These are phyloP conservation scores for Cheilinus undulatus DNA, from an alignment of 2,113 vertebrate genomes.

Conservation along the genomic window DNA sequence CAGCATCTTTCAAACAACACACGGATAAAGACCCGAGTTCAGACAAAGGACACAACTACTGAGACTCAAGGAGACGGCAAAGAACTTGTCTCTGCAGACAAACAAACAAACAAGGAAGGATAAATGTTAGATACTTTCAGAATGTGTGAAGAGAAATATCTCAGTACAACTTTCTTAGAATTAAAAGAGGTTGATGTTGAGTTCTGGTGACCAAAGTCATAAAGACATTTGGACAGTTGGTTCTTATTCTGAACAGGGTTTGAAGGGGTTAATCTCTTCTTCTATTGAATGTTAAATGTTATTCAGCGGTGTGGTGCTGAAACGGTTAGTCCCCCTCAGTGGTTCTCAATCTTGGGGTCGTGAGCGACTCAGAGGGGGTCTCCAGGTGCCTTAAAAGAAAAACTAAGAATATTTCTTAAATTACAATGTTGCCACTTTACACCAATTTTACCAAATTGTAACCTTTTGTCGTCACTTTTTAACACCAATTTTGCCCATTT, in stretches of 20 bases:
- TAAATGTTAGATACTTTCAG: neutral
- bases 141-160: neutral
- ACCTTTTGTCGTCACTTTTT: no score
- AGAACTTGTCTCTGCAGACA: neutral
- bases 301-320: neutral
- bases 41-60: neutral
- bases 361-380: no score
- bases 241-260: neutral
- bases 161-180: neutral
- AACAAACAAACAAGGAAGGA: neutral
- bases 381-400: no score
- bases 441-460: no score
- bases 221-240: neutral
- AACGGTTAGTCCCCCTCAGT: neutral
- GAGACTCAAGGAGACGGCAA: neutral
- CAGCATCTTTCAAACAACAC: neutral
- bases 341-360: no score
- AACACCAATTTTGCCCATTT: no score
- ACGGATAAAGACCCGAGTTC: neutral
- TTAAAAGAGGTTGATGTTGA: neutral
- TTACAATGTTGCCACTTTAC: no score
- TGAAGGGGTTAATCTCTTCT: neutral
- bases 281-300: neutral
- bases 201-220: neutral
- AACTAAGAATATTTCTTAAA: no score